Evolutionary conservation across 1,140 invertebrate species (phyloP), one percentile per base, ranked within the genome.

Genomic region (Dreissena polymorpha): DNA sequence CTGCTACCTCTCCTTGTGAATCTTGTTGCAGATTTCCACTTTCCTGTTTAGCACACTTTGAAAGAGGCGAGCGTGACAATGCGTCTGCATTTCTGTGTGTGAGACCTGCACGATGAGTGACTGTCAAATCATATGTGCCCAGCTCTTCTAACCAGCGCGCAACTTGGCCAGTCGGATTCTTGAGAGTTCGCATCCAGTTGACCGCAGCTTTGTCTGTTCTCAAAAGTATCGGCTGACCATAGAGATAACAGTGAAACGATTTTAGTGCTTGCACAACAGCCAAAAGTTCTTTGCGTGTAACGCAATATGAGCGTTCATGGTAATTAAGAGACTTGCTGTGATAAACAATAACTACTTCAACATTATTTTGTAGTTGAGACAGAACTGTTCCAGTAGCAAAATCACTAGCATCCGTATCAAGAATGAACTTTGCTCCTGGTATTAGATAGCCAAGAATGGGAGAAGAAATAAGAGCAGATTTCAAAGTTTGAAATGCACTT

Each of bases 271-370:
- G 21, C 14, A 89, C 74, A 6, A 88, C 83, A 16, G 86, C 87
- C n/a, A 88, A 74, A 12, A 89, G 71, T 78, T 90, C 87, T 75
- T 83, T 85, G 18, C 85, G 49, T 13, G 88, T 89, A 10, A 80
- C 76, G 72, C 88, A 90, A 86, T 95, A 95, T 18, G 93, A 93
- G 83, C 89, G 84, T 88, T 95, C 93, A n/a, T 92, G 85, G n/a
- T 64, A 70, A 57, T 78, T 87, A 10, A 91, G 72, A n/a, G 71
- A 63, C 49, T 78, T 79, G 57, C 84, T 88, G 8, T 68, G 71
- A 81, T 88, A 91, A 1, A 87, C 87, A 12, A 90, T 85, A 0
- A 88, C 83, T 39, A 39, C 39, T 39, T 39, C 39, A 2, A 39
- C 39, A 39, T 39, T 39, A 39, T 39, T 39, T 39, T 39, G 50